phyloP scores from a whole-genome alignment of 2,113 vertebrate species.

The Pontoporia blainvillei region DNA sequence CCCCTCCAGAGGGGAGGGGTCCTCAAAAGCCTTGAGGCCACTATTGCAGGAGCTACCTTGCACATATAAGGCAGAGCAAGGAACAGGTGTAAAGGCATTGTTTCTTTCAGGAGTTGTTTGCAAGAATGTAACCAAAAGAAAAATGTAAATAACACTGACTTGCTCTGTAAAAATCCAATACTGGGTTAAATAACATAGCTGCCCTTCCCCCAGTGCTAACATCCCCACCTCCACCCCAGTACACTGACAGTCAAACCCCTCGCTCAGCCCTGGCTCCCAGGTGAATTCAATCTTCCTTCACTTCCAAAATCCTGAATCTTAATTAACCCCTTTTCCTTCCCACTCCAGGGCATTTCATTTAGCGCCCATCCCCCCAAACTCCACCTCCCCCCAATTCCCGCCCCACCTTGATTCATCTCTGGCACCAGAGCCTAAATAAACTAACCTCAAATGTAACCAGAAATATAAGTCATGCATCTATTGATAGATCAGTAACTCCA shows the following conservation, averaged over 20 bases:
- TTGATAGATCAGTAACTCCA: neutral
- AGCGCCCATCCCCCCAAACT: neutral
- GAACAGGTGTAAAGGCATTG: too few species aligned
- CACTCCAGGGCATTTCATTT: neutral
- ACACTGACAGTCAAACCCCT: accelerated
- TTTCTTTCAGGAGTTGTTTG: too few species aligned
- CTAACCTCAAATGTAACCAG: neutral
- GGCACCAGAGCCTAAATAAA: neutral
- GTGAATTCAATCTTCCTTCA: neutral
- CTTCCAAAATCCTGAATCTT: neutral
- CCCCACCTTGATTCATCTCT: neutral
- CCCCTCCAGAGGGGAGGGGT: too few species aligned
- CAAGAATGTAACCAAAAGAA: neutral
- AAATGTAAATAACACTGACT: neutral
- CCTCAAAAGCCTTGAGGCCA: too few species aligned
- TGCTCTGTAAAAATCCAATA: neutral
- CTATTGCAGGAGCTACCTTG: too few species aligned
- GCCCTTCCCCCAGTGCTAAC: neutral
- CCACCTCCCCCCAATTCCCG: neutral
- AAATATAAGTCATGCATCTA: neutral
- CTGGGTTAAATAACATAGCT: neutral
- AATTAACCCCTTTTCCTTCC: neutral
- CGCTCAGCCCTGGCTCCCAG: neutral
- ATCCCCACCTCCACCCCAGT: neutral
- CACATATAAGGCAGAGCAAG: too few species aligned